Evolutionary conservation across 2,113 vertebrate species (phyloP).

Genomic region (Potamarius usumacintae): DNA sequence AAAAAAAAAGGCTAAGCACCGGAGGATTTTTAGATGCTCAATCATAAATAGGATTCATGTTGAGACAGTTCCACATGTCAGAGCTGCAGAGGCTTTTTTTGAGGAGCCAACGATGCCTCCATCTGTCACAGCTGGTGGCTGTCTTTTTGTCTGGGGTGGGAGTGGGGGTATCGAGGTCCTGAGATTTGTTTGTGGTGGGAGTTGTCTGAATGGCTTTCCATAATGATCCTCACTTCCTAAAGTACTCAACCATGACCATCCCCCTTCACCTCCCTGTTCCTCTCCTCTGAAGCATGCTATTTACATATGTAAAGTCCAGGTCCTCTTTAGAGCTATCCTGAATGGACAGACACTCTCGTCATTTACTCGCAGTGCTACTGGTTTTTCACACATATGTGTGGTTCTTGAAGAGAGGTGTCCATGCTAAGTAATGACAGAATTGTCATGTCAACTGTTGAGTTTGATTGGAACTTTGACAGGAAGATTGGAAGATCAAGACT

Average conservation of each 20-base stretch:
- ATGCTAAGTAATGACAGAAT: conserved; percentile 27
- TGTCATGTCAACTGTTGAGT: neutral
- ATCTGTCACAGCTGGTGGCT: conserved; percentile 60
- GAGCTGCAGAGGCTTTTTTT: conserved; percentile 1
- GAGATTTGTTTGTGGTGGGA: conserved; percentile 73
- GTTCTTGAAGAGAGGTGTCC: conserved; percentile 45
- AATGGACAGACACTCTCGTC: conserved; percentile 42
- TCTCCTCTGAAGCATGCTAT: conserved; percentile 60
- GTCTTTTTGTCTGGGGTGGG: conserved; percentile 55
- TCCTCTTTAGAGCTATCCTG: conserved; percentile 34
- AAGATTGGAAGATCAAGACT: neutral
- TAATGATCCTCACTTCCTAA: conserved; percentile 79
- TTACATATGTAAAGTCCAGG: conserved; percentile 73
- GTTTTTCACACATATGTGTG: conserved; percentile 51
- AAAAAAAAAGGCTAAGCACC: neutral
- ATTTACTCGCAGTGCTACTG: conserved; percentile 49
- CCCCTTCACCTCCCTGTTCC: conserved; percentile 70
- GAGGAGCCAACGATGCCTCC: conserved; percentile 34
- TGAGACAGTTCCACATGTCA: neutral
- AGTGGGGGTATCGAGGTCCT: conserved; percentile 53
- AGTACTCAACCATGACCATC: conserved; percentile 77
- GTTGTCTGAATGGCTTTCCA: conserved; percentile 63
- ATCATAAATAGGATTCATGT: neutral
- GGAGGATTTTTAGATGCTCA: neutral
- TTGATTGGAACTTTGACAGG: neutral